Conservation (phyloP, 2,113 vertebrate species). For the Pelecanus crispus region DNA sequence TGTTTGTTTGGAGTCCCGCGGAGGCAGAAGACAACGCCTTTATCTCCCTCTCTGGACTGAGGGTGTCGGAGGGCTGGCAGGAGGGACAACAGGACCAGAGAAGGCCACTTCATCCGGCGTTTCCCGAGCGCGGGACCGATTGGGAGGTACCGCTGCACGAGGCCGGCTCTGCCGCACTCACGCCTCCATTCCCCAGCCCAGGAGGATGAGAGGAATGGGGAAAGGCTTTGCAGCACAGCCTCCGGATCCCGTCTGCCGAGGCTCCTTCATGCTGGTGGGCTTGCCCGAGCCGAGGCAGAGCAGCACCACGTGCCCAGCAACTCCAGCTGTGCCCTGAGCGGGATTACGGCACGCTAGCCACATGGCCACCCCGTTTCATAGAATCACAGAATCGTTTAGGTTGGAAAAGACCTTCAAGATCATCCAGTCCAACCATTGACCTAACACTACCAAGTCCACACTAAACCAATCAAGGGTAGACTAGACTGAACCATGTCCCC, state of each 20-base stretch:
- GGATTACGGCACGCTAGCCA: background rate
- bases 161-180: background rate
- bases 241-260: background rate
- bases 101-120: background rate
- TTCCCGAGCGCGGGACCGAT: background rate
- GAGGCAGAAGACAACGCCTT: constrained; percentile 15
- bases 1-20: constrained; percentile 50
- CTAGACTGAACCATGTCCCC: too few relatives aligned
- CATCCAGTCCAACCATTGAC: too few relatives aligned
- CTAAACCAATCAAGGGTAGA: too few relatives aligned
- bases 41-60: background rate
- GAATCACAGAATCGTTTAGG: too few relatives aligned
- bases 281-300: background rate
- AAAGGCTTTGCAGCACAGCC: background rate
- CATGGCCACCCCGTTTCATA: background rate
- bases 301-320: background rate
- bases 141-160: background rate
- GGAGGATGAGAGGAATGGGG: background rate
- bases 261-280: background rate
- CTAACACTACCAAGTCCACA: too few relatives aligned
- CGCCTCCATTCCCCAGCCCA: background rate
- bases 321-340: background rate
- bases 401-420: too few relatives aligned
- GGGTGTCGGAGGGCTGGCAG: background rate
- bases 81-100: background rate